These are phyloP conservation scores for Aleadryas rufinucha DNA, from an alignment of 2,113 vertebrate species.

Conservation along the genomic window DNA sequence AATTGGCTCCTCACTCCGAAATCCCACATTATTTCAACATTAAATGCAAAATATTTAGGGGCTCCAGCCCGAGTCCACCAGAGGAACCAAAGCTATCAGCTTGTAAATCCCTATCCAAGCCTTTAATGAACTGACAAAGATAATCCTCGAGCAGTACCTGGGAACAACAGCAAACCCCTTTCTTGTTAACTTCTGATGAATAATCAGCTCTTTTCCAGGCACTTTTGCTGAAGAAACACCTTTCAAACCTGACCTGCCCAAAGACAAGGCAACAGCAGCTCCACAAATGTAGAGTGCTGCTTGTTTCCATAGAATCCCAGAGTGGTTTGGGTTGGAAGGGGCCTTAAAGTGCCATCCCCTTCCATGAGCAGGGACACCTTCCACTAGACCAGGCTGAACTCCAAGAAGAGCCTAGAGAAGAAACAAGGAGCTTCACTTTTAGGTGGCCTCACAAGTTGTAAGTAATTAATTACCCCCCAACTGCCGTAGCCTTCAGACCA, in stretches of 20 bases:
- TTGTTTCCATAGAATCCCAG: not conserved
- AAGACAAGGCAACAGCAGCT: not conserved
- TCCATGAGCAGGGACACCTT: not conserved
- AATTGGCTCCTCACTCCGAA: not conserved
- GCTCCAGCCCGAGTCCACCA: not conserved
- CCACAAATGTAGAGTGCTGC: rapidly evolving
- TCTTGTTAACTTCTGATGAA: not conserved
- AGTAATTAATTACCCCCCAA: not conserved
- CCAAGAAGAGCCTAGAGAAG: not conserved
- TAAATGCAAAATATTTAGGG: not conserved
- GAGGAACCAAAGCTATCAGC: not conserved
- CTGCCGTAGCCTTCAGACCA: not conserved
- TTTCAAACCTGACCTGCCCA: not conserved
- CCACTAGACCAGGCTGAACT: not conserved
- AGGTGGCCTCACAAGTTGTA: not conserved
- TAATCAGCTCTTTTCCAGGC: not conserved
- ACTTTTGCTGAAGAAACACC: not conserved
- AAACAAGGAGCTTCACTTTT: not conserved
- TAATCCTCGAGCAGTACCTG: not conserved
- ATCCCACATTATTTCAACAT: not conserved
- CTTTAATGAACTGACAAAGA: not conserved
- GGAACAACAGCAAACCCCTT: not conserved
- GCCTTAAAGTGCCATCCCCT: not conserved
- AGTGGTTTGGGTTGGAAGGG: not conserved
- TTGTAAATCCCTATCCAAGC: not conserved